Conservation (phyloP, 2,888 invertebrate genomes). For the Quadriops clusia region DNA sequence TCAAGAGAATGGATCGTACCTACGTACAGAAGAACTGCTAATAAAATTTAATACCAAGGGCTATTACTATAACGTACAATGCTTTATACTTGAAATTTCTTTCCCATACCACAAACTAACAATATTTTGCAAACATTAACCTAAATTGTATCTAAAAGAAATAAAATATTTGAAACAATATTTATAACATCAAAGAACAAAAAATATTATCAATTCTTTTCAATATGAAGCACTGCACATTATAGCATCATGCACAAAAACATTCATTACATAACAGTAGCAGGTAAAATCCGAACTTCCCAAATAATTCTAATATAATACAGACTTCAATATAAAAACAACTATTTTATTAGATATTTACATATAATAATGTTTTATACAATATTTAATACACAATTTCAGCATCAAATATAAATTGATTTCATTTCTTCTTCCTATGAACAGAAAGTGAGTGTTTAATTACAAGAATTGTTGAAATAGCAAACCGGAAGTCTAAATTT, state of each 20-base stretch:
- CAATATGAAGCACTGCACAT: too few relatives aligned
- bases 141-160: too few relatives aligned
- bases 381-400: constrained; percentile 27
- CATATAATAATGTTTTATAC: constrained; percentile 29
- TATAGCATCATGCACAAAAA: constrained; percentile 19
- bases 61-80: too few relatives aligned
- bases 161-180: too few relatives aligned
- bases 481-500: constrained; percentile 19
- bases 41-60: too few relatives aligned
- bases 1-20: constrained; percentile 27
- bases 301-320: constrained; percentile 21
- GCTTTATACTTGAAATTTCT: too few relatives aligned
- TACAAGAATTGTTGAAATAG: constrained; percentile 21
- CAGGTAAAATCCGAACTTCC: constrained; percentile 22
- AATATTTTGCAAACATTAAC: too few relatives aligned
- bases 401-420: constrained; percentile 34
- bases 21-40: too few relatives aligned
- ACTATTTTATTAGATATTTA: constrained; percentile 27
- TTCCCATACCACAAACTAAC: too few relatives aligned
- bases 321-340: constrained; percentile 27
- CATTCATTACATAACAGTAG: too few relatives aligned
- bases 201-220: too few relatives aligned
- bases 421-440: constrained; percentile 15
- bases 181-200: too few relatives aligned
- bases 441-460: constrained; percentile 10